Evolutionary conservation across 2,797 vertebrate genomes (phyloP), one percentile per base, ranked within the genome.

Genomic region (Moxostoma hubbsi): DNA sequence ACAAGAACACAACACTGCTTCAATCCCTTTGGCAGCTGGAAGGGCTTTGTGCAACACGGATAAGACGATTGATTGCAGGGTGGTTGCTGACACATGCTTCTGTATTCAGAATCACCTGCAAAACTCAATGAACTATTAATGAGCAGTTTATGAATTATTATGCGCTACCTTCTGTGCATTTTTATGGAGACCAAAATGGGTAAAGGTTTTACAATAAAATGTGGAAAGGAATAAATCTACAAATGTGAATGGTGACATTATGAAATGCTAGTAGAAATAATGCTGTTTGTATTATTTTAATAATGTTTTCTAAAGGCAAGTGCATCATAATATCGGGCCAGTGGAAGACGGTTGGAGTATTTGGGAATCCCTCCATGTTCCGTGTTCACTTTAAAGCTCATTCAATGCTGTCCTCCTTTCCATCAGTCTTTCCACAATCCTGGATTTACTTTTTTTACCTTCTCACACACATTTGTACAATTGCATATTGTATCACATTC

Each of bases 21-120:
- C 83, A 73, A 83, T 91, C 82, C 83, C 75, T 75, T 13, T 73
- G 49, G 77, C 80, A 80, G 84, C 76, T 83, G 73, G 58, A 70
- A 54, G 67, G 58, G 63, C 46, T 68, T 63, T 13, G 43, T 63
- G 58, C 65, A 53, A 71, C 55, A 66, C 85, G 82, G 85, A 91
- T 87, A 83, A 89, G 73, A 57, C 62, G 43, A 12, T 49, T 47
- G 57, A 43, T 69, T 73, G 73, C 67, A 55, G 68, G 57, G 54
- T 18, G 58, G 49, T 45, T 51, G 11, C 24, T 2, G 62, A 73
- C 53, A 64, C 36, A 9, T 43, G 59, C 68, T 70, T 76, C 63
- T 47, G 59, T 9, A 46, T 64, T 68, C 68, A 43, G 11, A 63
- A 13, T 11, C 68, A 57, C 66, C 79, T 62, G 16, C 54, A 13